These are phyloP conservation scores for Anableps anableps DNA, from an alignment of 2,797 vertebrate species.

Conservation along the genomic window DNA sequence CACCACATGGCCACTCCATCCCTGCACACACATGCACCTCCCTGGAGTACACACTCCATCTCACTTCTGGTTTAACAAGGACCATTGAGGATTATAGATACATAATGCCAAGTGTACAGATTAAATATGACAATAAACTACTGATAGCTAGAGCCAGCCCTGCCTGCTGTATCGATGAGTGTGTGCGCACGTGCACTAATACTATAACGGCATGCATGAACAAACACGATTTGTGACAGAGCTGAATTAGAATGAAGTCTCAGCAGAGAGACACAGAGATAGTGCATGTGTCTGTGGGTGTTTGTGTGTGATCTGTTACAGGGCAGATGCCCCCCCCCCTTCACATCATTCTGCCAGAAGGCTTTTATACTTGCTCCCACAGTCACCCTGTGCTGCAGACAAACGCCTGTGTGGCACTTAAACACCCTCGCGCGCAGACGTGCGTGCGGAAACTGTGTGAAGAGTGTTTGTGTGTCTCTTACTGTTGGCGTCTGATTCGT, in stretches of 20 bases:
- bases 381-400: constrained; percentile 69
- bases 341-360: constrained; percentile 76
- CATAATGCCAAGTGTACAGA: constrained; percentile 81
- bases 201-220: constrained; percentile 80
- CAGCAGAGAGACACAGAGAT: constrained; percentile 59
- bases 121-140: constrained; percentile 84
- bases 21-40: constrained; percentile 43
- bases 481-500: constrained; percentile 86
- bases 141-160: constrained; percentile 79
- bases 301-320: constrained; percentile 66
- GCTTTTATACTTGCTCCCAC: constrained; percentile 74
- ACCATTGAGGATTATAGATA: constrained; percentile 76
- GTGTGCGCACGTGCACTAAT: constrained; percentile 50
- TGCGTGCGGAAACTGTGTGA: constrained; percentile 42
- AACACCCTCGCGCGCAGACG: constrained; percentile 39
- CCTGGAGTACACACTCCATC: constrained; percentile 75
- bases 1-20: constrained; percentile 29
- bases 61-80: constrained; percentile 73
- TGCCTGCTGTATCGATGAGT: constrained; percentile 58
- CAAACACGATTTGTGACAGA: constrained; percentile 82
- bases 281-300: constrained; percentile 32
- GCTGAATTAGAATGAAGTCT: constrained; percentile 81
- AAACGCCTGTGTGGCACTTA: constrained; percentile 50
- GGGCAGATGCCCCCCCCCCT: constrained; percentile 62
- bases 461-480: constrained; percentile 72